phyloP scores from a whole-genome alignment of 2,113 vertebrate species.

The Channa argus region DNA sequence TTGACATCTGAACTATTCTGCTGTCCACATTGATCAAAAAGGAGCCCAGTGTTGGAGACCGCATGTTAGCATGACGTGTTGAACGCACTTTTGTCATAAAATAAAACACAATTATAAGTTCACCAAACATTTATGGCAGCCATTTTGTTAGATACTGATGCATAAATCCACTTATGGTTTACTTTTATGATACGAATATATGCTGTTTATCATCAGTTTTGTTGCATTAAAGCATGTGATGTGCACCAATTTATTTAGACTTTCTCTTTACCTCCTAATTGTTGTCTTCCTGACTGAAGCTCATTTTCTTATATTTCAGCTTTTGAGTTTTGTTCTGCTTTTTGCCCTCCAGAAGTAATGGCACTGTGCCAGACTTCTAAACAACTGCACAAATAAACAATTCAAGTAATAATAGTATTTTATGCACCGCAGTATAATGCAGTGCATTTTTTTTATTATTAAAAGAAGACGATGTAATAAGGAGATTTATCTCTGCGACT shows the following conservation, averaged over 20 bases:
- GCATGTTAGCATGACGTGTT: too few species aligned
- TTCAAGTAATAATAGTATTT: background rate
- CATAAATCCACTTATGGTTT: conserved; percentile 2
- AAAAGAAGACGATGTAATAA: background rate
- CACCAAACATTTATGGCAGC: background rate
- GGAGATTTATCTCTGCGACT: too few species aligned
- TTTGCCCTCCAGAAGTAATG: conserved; percentile 5
- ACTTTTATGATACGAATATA: background rate
- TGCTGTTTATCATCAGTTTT: background rate
- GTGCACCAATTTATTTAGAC: background rate
- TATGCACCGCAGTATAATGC: too few species aligned
- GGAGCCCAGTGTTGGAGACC: background rate
- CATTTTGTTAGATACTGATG: conserved; percentile 14
- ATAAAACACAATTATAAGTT: too few species aligned
- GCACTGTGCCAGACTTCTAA: background rate
- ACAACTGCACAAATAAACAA: background rate
- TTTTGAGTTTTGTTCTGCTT: background rate
- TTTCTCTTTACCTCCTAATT: background rate
- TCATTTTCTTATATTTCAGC: background rate
- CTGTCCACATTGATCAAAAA: background rate
- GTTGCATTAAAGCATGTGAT: too few species aligned
- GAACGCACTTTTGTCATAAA: too few species aligned
- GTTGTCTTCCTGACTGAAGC: background rate
- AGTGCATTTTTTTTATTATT: conserved; percentile 6
- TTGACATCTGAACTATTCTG: background rate